These are phyloP conservation scores for Harlomillsia oculata DNA, from an alignment of 1,140 invertebrate species.

Conservation along the genomic window DNA sequence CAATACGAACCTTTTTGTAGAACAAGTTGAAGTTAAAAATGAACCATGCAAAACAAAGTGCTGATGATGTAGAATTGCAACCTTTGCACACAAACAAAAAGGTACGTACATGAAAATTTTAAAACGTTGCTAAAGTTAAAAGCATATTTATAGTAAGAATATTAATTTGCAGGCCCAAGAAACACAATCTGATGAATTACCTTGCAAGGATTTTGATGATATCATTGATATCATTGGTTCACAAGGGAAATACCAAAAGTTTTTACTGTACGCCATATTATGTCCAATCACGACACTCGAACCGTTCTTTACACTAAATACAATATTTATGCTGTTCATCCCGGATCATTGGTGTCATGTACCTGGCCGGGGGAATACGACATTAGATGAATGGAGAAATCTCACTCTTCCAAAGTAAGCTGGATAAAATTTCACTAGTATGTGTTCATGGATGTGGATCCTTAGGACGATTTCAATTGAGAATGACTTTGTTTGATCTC, in stretches of 20 bases:
- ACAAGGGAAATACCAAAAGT: conserved; percentile 30
- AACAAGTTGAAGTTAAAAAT: conserved; percentile 3
- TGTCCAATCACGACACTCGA: conserved; percentile 29
- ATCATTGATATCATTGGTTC: conserved; percentile 32
- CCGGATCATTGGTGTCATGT: conserved; percentile 31
- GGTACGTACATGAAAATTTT: not conserved
- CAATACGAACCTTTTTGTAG: no score
- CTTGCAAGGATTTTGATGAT: conserved; percentile 33
- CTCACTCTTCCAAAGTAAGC: conserved; percentile 27
- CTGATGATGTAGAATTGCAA: conserved; percentile 4
- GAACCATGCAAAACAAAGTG: conserved; percentile 7
- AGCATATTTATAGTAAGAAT: no score
- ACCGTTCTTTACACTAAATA: conserved; percentile 32
- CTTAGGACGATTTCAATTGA: not conserved
- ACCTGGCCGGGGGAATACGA: conserved; percentile 22
- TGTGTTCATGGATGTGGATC: not conserved
- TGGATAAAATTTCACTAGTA: not conserved
- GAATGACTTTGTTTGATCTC: not conserved
- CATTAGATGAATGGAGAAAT: conserved; percentile 29
- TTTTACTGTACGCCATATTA: conserved; percentile 27
- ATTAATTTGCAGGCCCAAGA: not conserved
- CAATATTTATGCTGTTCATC: conserved; percentile 32
- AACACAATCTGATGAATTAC: conserved; percentile 1
- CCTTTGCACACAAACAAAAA: conserved; percentile 16
- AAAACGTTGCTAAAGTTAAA: not conserved